Percentiles rank a stretch among this genome's conserved stretches.
These are phyloP conservation scores for Lynx canadensis DNA, from an alignment of 2,113 vertebrate genomes.

Conservation along the genomic window DNA sequence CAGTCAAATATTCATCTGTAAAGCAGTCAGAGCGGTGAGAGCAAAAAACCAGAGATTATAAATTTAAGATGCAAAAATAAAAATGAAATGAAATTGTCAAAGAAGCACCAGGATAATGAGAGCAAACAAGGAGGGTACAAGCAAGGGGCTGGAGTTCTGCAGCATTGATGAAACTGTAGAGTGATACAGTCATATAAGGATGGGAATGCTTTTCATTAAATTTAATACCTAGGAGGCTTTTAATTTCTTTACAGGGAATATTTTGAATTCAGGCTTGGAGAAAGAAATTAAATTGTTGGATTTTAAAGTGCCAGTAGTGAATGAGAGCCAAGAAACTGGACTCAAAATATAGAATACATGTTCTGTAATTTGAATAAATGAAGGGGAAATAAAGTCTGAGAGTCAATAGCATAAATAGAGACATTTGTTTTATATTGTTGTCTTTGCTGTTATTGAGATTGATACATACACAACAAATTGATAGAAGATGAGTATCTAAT, in stretches of 20 bases:
- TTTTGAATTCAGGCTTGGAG: background rate
- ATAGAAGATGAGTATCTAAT: background rate
- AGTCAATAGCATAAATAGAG: background rate
- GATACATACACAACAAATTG: background rate
- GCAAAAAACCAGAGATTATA: background rate
- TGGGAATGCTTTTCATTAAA: background rate
- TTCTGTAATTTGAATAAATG: background rate
- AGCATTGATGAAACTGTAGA: background rate
- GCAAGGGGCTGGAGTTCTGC: background rate
- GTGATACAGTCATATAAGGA: accelerated
- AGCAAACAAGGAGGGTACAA: background rate
- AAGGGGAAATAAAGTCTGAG: background rate
- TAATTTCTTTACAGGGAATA: background rate
- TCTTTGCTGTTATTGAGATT: background rate
- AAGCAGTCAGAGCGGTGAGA: background rate
- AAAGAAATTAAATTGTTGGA: background rate
- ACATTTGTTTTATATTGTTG: background rate
- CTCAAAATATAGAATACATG: background rate
- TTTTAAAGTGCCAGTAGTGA: background rate
- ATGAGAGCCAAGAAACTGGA: background rate
- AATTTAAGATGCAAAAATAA: background rate
- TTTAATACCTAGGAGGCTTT: background rate
- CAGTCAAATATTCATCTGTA: background rate
- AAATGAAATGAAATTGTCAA: background rate
- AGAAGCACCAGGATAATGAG: background rate